These are phyloP conservation scores for Thelaira solivaga DNA, from an alignment of 2,888 invertebrate species.

Conservation along the genomic window DNA sequence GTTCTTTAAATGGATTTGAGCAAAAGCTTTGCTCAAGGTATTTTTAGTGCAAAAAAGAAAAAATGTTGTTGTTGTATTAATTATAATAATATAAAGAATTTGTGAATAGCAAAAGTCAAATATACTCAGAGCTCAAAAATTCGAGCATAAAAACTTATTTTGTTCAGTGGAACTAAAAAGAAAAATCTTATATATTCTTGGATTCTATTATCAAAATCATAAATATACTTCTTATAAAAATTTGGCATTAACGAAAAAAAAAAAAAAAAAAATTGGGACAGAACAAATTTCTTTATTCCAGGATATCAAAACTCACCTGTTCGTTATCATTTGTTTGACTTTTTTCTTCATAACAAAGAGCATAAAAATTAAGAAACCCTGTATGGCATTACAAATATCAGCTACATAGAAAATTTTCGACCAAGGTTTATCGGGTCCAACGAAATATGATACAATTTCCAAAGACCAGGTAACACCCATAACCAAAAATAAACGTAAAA, in stretches of 20 bases:
- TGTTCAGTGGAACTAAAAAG: too few species aligned
- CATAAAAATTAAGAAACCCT: conserved; percentile 81
- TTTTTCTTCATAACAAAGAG: conserved; percentile 81
- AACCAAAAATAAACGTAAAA: conserved; percentile 88
- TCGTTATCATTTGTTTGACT: conserved; percentile 73
- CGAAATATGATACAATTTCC: conserved; percentile 86
- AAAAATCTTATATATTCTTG: too few species aligned
- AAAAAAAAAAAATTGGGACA: conserved; percentile 29
- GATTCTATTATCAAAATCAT: too few species aligned
- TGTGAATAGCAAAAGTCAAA: too few species aligned
- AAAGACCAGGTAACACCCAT: conserved; percentile 92
- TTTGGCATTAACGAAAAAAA: background rate
- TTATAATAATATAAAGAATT: too few species aligned
- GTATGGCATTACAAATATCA: conserved; percentile 80
- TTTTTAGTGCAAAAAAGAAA: too few species aligned
- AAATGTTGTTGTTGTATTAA: too few species aligned
- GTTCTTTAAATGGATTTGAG: too few species aligned
- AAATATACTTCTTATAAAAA: too few species aligned
- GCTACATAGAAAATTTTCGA: conserved; percentile 76
- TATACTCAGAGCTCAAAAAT: too few species aligned
- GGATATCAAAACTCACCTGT: conserved; percentile 69
- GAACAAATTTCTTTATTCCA: conserved; percentile 13
- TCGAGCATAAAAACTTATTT: too few species aligned
- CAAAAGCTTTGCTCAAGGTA: too few species aligned
- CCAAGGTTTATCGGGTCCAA: conserved; percentile 75